A percentile compares a stretch with the other conserved stretches of the same genome.
Evolutionary conservation across 2,888 invertebrate genomes (phyloP).

Genomic region (Calameuta pallipes): DNA sequence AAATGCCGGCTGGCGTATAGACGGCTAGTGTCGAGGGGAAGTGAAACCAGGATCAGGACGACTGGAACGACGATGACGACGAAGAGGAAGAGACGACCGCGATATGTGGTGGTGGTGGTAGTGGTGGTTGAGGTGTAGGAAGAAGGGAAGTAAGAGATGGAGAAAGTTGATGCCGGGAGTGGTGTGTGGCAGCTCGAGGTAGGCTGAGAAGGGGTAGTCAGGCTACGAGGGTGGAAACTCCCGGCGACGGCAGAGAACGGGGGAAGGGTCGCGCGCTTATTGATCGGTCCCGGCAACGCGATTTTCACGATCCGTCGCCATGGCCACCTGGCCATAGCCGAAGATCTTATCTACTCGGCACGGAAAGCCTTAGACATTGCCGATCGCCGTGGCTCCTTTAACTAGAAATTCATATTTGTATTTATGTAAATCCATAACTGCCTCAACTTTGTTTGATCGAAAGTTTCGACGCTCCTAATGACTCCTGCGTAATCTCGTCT

Average conservation of each 20-base stretch:
- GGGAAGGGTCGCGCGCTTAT: conserved; percentile 48
- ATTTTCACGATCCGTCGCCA: conserved; percentile 66
- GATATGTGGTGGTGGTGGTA: background rate
- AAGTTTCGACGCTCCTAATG: background rate
- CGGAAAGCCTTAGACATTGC: background rate
- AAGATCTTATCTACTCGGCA: conserved; percentile 42
- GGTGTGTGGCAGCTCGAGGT: conserved; percentile 32
- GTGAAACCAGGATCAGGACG: background rate
- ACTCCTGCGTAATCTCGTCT: background rate
- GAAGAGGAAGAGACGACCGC: background rate
- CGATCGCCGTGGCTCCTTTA: background rate
- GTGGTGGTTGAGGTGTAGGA: background rate
- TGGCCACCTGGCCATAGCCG: conserved; percentile 63
- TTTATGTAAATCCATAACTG: background rate
- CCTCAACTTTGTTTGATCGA: background rate
- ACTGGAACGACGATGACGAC: background rate
- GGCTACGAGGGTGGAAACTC: conserved; percentile 2
- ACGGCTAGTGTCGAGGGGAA: background rate
- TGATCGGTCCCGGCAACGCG: conserved; percentile 64
- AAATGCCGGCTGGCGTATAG: background rate
- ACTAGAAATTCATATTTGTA: background rate
- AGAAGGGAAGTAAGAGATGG: conserved; percentile 1
- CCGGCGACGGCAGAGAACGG: conserved; percentile 2
- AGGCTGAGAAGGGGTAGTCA: conserved; percentile 8
- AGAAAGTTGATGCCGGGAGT: background rate